phyloP scores from a whole-genome alignment of 2,888 invertebrate species.

The Pyrocoelia pectoralis region DNA sequence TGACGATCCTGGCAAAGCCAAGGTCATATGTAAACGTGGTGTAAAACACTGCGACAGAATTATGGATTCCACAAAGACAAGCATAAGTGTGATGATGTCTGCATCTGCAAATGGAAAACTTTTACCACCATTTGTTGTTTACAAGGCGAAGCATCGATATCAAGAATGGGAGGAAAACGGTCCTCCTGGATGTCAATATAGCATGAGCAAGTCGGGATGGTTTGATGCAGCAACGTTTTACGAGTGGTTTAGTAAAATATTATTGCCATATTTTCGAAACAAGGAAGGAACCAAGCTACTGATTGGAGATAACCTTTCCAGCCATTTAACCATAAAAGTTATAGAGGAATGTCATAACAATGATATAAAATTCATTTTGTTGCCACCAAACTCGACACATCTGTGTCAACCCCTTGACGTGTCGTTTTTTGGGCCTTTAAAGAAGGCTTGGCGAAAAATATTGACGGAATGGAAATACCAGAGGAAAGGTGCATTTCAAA shows the following conservation, averaged over 20 bases:
- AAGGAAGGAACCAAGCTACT: constrained; percentile 8
- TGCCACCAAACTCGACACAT: neutral
- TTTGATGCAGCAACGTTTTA: constrained; percentile 2
- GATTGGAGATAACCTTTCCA: neutral
- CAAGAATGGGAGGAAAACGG: no score
- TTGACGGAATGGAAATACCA: constrained; percentile 3
- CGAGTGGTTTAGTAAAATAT: constrained; percentile 7
- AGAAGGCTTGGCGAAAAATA: neutral
- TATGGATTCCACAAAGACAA: no score
- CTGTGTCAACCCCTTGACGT: neutral
- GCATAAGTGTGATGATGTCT: no score
- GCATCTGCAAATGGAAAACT: no score
- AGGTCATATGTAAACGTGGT: constrained; percentile 37
- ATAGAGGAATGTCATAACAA: neutral
- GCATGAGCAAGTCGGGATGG: constrained; percentile 3
- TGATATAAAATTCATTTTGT: constrained; percentile 1
- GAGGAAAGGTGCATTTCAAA: neutral
- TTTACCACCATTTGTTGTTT: no score
- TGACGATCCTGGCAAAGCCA: constrained; percentile 49
- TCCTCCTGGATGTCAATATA: constrained; percentile 11
- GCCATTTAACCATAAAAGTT: neutral
- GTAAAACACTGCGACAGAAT: constrained; percentile 25
- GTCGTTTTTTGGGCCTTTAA: neutral
- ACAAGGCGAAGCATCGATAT: constrained; percentile 48
- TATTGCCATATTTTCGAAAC: constrained; percentile 7